These are phyloP conservation scores for Gorsachius magnificus DNA, from an alignment of 2,797 vertebrate genomes.

Conservation along the genomic window DNA sequence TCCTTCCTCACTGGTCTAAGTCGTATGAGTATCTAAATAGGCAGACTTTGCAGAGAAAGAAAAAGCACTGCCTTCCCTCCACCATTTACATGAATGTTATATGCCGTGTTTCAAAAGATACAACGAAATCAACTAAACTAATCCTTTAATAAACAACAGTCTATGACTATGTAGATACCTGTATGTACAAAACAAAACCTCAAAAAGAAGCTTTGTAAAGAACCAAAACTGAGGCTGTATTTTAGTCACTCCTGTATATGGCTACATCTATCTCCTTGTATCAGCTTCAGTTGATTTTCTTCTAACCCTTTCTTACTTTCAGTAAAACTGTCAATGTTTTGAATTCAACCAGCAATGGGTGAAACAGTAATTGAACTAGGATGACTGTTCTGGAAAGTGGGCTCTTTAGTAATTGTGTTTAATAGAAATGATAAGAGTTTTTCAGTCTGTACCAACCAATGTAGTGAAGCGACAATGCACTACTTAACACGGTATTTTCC, in stretches of 20 bases:
- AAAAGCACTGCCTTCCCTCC: neutral
- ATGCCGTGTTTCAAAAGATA: neutral
- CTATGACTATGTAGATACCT: neutral
- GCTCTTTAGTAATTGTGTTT: neutral
- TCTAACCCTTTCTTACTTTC: neutral
- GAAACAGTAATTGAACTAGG: constrained; percentile 16
- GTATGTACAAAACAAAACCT: fast-evolving
- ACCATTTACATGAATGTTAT: neutral
- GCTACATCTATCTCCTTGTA: neutral
- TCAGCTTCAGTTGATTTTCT: neutral
- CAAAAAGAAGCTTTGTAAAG: neutral
- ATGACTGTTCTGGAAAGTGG: neutral
- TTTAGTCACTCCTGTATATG: neutral
- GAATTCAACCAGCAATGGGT: neutral
- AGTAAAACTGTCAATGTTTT: neutral
- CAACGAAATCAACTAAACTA: neutral
- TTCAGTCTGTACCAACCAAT: constrained; percentile 6
- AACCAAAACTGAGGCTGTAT: neutral
- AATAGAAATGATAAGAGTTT: neutral
- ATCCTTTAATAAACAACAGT: neutral
- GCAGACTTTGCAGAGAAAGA: neutral
- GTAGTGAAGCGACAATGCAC: neutral
- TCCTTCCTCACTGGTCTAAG: neutral
- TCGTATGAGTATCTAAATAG: neutral
- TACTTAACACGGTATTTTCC: neutral